phyloP scores from a whole-genome alignment of 2,888 invertebrate genomes.

The Andrena hattorfiana region DNA sequence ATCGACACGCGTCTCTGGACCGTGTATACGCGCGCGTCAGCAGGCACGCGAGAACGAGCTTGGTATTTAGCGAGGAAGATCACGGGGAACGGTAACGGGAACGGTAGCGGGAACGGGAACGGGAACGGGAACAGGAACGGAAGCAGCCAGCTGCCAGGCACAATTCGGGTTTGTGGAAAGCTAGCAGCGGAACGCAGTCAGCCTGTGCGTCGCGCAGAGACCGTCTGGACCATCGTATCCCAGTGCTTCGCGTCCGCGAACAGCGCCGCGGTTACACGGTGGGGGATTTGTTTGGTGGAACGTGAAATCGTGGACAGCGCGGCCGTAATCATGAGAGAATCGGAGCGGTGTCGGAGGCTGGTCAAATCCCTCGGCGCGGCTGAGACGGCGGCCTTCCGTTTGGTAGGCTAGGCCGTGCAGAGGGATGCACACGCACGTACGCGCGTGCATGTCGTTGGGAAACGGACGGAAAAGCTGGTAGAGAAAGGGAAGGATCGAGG shows the following conservation, averaged over 20 bases:
- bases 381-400: conserved; percentile 56
- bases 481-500: conserved; percentile 23
- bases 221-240: not conserved
- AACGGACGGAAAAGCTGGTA: conserved; percentile 36
- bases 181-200: too few relatives aligned
- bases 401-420: conserved; percentile 56
- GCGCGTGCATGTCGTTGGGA: conserved; percentile 33
- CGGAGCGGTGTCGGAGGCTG: conserved; percentile 42
- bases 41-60: conserved; percentile 23
- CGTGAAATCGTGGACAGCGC: not conserved
- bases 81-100: not conserved
- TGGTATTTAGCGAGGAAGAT: conserved; percentile 21
- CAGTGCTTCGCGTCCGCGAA: conserved; percentile 17
- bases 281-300: not conserved
- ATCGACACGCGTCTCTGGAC: conserved; percentile 47
- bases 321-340: conserved; percentile 58
- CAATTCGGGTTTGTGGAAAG: conserved; percentile 1
- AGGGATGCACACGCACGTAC: conserved; percentile 30
- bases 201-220: conserved; percentile 16
- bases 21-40: conserved; percentile 42
- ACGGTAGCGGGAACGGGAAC: conserved; percentile 12
- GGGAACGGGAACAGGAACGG: conserved; percentile 14
- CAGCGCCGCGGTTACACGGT: conserved; percentile 1
- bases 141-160: conserved; percentile 25
- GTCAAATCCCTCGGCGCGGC: conserved; percentile 46